Evolutionary conservation across 2,797 vertebrate species (phyloP), one percentile per base, ranked within the genome.

Genomic region (Enteromius trimaculatus): DNA sequence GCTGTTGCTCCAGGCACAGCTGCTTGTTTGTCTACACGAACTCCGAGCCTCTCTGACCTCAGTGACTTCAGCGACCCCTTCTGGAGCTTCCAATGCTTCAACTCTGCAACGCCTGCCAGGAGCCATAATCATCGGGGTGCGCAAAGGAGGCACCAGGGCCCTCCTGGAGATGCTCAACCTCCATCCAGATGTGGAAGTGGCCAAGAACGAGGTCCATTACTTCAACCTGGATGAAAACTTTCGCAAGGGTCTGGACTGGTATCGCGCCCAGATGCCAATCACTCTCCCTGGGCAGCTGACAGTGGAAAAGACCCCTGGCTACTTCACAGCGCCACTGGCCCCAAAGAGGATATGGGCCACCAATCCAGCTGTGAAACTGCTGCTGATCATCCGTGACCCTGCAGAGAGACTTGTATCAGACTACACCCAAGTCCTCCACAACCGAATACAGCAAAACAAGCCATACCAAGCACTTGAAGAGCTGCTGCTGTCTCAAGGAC

Each of bases 371-470:
- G 86, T 94, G 44, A 94, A 94, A 62, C 84, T 96, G 83, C 79
- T 96, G 3, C 92, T 96, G 77, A 96, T 96, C 0, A 90, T 96
- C 58, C 93, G 95, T 0, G 95, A 96, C 88, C 96, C 95, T 0
- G 95, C 95, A 0, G 94, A 96, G 85, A 89, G 96, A 79, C 90
- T 96, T 6, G 92, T 96, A 3, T 96, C 96, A 0, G 96, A 96
- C 93, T 96, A 96, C 90, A 96, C 95, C 53, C 96, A 96, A 87
- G 95, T 96, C 82, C 93, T 95, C 10, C 93, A 96, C 91, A 96
- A 96, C 91, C 94, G 96, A 21, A 87, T 92, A 84, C 90, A 91
- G 1, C 94, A 90, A 64, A 91, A 91, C 88, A 96, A 96, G 90
- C 89, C 95, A 75, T 96, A 95, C 90, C 92, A 92, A 80, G 88